Evolutionary conservation across 1,140 invertebrate genomes (phyloP), one percentile per base, ranked within the genome.

Genomic region (Drosophila nikananu): DNA sequence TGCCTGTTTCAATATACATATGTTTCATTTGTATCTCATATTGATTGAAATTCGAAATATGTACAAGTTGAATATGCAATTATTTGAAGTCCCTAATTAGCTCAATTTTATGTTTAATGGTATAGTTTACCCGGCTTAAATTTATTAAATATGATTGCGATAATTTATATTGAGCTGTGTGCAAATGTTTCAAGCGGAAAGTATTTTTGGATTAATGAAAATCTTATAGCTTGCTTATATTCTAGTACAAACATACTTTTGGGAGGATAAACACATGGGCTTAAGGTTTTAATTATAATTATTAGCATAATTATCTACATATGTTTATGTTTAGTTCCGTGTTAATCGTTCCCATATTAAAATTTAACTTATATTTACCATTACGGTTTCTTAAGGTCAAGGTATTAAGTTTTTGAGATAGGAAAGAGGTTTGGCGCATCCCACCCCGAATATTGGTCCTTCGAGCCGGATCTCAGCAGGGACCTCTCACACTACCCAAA

Each of bases 31-130:
- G 35, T 17, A 39, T 57, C n/a, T 57, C 35, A n/a, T 7, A 57
- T 57, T 23, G 21, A 57, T 37, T 37, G 54, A 57, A 57, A 57
- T 37, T 23, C 54, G 54, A 57, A 39, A 57, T 39, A 49, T 25
- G 48, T 25, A n/a, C 35, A 39, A 23, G 32, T 35, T 39, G 54
- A 37, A 39, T 12, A 39, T 57, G 4, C 39, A 23, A 23, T 39
- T 37, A 15, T 55, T 23, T 23, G 1, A 17, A n/a, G 19, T 25
- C 54, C 2, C 13, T 25, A 57, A 57, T 39, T 39, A 37, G 32
- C 13, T 55, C 21, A 37, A 37, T 55, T 52, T 19, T 30, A 13
- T 52, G 1, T 12, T 55, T 37, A 19, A 55, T 37, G 19, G 19
- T 37, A 17, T 21, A 0, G 6, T 21, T 37, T 37, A 12, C 13